phyloP scores from a whole-genome alignment of 2,797 vertebrate genomes.

The Todus mexicanus region DNA sequence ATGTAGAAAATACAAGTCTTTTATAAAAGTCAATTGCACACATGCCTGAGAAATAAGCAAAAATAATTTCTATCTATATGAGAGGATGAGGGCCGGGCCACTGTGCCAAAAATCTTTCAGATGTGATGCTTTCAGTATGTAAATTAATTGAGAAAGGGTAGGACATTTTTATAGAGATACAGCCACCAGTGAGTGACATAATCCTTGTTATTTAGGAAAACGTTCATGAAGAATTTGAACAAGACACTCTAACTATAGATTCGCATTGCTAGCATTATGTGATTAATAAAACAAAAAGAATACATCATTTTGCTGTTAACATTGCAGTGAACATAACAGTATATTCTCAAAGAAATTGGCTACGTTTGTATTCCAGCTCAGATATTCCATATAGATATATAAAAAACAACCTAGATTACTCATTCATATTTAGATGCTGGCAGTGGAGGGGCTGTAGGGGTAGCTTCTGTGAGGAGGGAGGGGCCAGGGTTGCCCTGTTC shows the following conservation, averaged over 20 bases:
- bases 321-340: background rate
- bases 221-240: background rate
- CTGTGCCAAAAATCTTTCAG: background rate
- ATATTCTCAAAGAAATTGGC: background rate
- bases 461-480: fast-evolving
- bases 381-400: background rate
- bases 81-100: background rate
- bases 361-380: background rate
- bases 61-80: background rate
- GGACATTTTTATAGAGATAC: background rate
- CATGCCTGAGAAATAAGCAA: background rate
- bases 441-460: fast-evolving
- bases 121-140: background rate
- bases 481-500: background rate
- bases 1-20: background rate
- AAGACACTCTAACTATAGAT: background rate
- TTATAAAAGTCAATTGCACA: background rate
- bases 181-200: background rate
- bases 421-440: background rate
- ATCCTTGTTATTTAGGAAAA: background rate
- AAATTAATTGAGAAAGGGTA: background rate
- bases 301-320: background rate
- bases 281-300: background rate
- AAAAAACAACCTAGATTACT: too few species aligned
- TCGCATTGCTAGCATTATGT: background rate